These are phyloP conservation scores for Nasonia giraulti DNA, from an alignment of 1,140 invertebrate genomes.

Conservation along the genomic window DNA sequence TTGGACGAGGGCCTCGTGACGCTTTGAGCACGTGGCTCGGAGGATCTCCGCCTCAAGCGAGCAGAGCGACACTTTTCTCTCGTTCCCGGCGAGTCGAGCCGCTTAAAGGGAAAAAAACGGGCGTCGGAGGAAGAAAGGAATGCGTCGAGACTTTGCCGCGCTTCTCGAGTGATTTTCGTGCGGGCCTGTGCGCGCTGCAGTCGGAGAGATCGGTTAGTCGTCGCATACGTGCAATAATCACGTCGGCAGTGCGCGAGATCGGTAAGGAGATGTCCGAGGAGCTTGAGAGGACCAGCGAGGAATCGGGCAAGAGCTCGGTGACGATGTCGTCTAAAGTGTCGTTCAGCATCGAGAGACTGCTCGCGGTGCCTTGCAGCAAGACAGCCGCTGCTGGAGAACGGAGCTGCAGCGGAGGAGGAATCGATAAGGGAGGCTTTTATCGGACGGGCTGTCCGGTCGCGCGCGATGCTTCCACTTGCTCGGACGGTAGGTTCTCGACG, in stretches of 20 bases:
- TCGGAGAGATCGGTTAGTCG: too few relatives aligned
- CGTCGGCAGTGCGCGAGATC: background rate
- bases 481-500: slow-evolving; percentile 19
- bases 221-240: background rate
- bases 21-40: slow-evolving; percentile 62
- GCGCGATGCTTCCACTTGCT: background rate
- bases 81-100: background rate
- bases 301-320: slow-evolving; percentile 39
- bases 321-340: slow-evolving; percentile 57
- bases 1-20: slow-evolving; percentile 57
- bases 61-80: background rate
- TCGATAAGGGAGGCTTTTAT: background rate
- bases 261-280: slow-evolving; percentile 62
- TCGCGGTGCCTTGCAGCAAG: slow-evolving; percentile 60
- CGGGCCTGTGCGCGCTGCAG: too few relatives aligned
- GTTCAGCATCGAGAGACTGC: slow-evolving; percentile 68
- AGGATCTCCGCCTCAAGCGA: slow-evolving; percentile 37
- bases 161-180: background rate
- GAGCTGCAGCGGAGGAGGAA: background rate
- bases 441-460: background rate
- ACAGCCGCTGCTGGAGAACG: background rate
- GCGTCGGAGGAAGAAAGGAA: slow-evolving; percentile 39
- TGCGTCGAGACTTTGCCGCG: background rate
- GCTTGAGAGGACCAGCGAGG: slow-evolving; percentile 42
- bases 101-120: background rate